These are phyloP conservation scores for Pimephales promelas DNA, from an alignment of 2,113 vertebrate species.

Conservation along the genomic window DNA sequence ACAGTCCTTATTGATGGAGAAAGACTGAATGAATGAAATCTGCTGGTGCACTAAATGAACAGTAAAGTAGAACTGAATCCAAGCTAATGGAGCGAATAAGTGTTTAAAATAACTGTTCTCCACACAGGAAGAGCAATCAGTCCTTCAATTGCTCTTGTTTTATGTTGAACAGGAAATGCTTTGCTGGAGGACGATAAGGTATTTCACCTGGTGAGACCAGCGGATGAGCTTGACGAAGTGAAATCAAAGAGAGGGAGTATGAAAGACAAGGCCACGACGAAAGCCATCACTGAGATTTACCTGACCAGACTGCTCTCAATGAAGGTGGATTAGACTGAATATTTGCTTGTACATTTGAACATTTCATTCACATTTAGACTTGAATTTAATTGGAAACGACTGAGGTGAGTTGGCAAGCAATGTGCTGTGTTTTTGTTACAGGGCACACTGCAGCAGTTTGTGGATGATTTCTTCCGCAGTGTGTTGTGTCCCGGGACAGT, in stretches of 20 bases:
- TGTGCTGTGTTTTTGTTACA: slow-evolving; percentile 63
- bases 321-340: slow-evolving; percentile 73
- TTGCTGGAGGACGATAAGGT: slow-evolving; percentile 93
- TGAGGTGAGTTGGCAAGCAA: background rate
- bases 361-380: background rate
- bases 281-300: slow-evolving; percentile 98
- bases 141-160: background rate
- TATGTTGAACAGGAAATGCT: slow-evolving; percentile 79
- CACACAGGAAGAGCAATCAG: background rate
- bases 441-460: slow-evolving; percentile 97
- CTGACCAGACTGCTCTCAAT: slow-evolving; percentile 95
- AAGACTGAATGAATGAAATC: background rate
- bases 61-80: background rate
- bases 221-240: slow-evolving; percentile 90
- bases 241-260: slow-evolving; percentile 92
- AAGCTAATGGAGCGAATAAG: background rate
- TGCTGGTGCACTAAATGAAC: background rate
- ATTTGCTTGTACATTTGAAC: background rate
- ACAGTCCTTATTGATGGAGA: background rate
- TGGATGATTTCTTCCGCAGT: slow-evolving; percentile 94
- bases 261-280: slow-evolving; percentile 94
- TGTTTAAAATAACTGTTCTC: background rate
- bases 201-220: slow-evolving; percentile 90
- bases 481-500: slow-evolving; percentile 84
- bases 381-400: background rate